These are phyloP conservation scores for Pelodytes ibericus DNA, from an alignment of 2,797 vertebrate genomes.

Conservation along the genomic window DNA sequence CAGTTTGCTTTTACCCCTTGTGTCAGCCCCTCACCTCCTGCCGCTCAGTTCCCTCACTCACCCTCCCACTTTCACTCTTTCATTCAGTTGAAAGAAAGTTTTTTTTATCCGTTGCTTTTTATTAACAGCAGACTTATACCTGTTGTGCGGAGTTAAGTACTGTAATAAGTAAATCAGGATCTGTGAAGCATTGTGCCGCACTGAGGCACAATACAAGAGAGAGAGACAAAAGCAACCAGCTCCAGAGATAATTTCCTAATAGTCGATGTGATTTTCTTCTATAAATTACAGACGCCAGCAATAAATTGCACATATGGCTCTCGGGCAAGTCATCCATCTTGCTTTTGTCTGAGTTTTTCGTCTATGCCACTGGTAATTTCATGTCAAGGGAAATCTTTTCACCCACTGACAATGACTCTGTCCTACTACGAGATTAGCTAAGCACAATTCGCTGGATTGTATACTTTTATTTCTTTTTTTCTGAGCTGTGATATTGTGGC, in stretches of 20 bases:
- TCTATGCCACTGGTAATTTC: slow-evolving; percentile 28
- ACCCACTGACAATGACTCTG: slow-evolving; percentile 30
- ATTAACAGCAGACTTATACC: slow-evolving; percentile 38
- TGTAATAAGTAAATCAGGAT: slow-evolving; percentile 45
- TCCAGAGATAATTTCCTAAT: slow-evolving; percentile 51
- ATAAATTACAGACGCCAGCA: slow-evolving; percentile 39
- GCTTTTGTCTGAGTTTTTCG: slow-evolving; percentile 31
- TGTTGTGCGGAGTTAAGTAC: slow-evolving; percentile 42
- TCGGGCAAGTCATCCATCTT: slow-evolving; percentile 37
- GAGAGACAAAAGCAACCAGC: slow-evolving; percentile 21
- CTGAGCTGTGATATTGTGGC: background rate
- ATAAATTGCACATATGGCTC: slow-evolving; percentile 51
- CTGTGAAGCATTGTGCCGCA: slow-evolving; percentile 8
- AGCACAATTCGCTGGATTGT: slow-evolving; percentile 32
- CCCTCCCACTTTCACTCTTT: background rate
- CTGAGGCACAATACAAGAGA: background rate
- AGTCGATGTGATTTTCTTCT: slow-evolving; percentile 40
- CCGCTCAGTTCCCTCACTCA: background rate
- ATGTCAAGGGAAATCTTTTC: slow-evolving; percentile 41
- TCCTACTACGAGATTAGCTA: slow-evolving; percentile 32
- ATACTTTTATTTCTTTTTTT: slow-evolving; percentile 32
- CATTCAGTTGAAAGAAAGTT: too few species aligned
- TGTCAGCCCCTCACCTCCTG: background rate
- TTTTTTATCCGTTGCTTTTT: too few species aligned
- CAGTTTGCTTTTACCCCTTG: background rate